Evolutionary conservation across 2,797 vertebrate genomes (phyloP), one percentile per base, ranked within the genome.

Genomic region (Platyrinchus mystaceus): DNA sequence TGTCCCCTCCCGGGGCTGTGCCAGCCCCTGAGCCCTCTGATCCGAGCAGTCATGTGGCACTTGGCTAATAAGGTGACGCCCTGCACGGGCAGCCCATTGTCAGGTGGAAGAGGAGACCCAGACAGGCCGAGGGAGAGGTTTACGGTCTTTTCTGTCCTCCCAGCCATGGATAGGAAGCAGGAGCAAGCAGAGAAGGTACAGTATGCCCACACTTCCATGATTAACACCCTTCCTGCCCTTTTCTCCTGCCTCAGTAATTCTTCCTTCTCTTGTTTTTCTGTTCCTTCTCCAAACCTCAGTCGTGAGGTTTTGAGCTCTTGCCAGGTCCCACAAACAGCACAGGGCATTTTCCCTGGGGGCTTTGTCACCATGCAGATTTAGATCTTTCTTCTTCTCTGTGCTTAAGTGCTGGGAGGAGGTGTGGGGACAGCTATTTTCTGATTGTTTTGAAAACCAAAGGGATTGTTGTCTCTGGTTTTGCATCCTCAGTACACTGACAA

Each of bases 111-210:
- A 96, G 74, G 95, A 97, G 95, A 89, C 94, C 59, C 43, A 97
- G 94, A 94, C 96, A 97, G 96, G 94, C 97, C 88, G 90, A 97
- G 96, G 93, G 89, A 96, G 97, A 97, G 97, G 46, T 84, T 93
- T 92, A 67, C 88, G 37, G 83, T 73, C 93, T 88, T 70, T 93
- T 94, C 96, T 93, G 96, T 85, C 87, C 94, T 85, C 74, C 90
- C 95, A 89, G 94, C 95, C 96, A 97, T 98, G 98, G 95, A 97
- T 89, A 96, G 97, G 74, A 95, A 94, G 95, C 95, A 95, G 90
- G 79, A 93, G 91, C 94, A 97, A 93, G 76, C 84, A 71, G 47
- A 97, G 90, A 91, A 98, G 98, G 98, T 98, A 98, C 24, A 90
- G 96, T 97, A 97, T 74, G 52, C 59, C 75, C 67, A 41, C 16